Evolutionary conservation across 1,140 invertebrate species (phyloP).

Genomic region (Drosophila lini): DNA sequence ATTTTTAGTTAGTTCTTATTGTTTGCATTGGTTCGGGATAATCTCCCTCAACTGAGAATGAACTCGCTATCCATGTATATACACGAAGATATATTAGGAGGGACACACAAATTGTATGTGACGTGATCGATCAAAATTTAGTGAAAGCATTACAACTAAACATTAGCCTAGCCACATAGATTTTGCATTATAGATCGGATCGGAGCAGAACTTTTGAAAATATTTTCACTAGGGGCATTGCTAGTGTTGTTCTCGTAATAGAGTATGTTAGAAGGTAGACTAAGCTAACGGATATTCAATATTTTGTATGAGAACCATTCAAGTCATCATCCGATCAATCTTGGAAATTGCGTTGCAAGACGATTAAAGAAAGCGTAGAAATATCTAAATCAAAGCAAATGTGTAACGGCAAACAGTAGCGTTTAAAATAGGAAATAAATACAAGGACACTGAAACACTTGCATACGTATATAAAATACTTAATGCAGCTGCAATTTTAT

Average conservation of each 20-base stretch:
- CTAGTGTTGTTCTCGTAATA: slow-evolving; percentile 56
- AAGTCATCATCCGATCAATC: slow-evolving; percentile 32
- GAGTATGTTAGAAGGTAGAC: slow-evolving; percentile 39
- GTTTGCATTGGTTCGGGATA: slow-evolving; percentile 42
- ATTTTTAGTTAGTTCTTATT: slow-evolving; percentile 47
- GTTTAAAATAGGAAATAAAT: slow-evolving; percentile 18
- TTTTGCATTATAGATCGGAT: slow-evolving; percentile 51
- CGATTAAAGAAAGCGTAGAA: slow-evolving; percentile 71
- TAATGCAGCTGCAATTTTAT: slow-evolving; percentile 33
- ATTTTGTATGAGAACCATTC: slow-evolving; percentile 57
- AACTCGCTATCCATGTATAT: slow-evolving; percentile 42
- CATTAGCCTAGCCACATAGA: slow-evolving; percentile 69
- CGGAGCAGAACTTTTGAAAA: slow-evolving; percentile 45
- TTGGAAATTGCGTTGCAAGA: slow-evolving; percentile 37
- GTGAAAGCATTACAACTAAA: slow-evolving; percentile 71
- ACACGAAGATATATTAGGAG: slow-evolving; percentile 19
- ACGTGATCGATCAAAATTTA: slow-evolving; percentile 79
- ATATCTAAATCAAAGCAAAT: slow-evolving; percentile 82
- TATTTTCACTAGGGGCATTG: slow-evolving; percentile 57
- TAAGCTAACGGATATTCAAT: slow-evolving; percentile 49
- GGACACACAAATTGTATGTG: slow-evolving; percentile 57
- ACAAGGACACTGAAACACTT: slow-evolving; percentile 31
- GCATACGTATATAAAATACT: slow-evolving; percentile 32
- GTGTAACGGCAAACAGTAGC: slow-evolving; percentile 45
- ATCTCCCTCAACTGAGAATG: slow-evolving; percentile 6